Conservation (phyloP, 2,797 vertebrate genomes). For the Erithacus rubecula region DNA sequence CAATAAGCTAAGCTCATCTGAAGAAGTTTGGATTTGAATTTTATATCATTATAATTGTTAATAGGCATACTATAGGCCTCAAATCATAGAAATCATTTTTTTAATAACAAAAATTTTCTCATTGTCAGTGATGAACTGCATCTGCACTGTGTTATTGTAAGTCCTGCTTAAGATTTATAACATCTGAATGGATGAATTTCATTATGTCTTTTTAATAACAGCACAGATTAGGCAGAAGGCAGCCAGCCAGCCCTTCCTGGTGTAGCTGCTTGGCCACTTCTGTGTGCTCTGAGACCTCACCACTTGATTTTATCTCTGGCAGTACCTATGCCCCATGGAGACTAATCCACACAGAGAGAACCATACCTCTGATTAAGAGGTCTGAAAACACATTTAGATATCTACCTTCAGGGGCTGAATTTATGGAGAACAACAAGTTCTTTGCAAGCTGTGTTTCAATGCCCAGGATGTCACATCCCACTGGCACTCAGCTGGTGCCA, state of each 20-base stretch:
- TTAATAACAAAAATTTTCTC: background rate
- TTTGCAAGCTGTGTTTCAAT: slow-evolving; percentile 4
- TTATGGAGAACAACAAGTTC: background rate
- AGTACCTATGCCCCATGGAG: background rate
- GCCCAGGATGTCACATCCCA: background rate
- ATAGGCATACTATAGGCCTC: background rate
- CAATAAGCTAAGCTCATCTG: background rate
- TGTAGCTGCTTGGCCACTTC: background rate
- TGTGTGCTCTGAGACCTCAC: background rate
- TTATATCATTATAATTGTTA: background rate
- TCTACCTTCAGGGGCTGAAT: background rate
- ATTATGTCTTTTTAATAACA: background rate
- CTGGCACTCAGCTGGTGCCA: background rate
- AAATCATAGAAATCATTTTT: background rate
- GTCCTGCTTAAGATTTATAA: background rate
- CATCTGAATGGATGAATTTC: background rate
- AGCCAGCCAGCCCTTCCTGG: background rate
- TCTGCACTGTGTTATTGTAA: background rate
- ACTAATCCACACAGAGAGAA: background rate
- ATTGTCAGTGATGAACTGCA: background rate
- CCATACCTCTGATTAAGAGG: background rate
- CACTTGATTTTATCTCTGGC: background rate
- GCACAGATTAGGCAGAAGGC: background rate
- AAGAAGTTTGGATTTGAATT: background rate
- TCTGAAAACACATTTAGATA: background rate